phyloP scores from a whole-genome alignment of 2,113 vertebrate species.

The Pardalotus punctatus region DNA sequence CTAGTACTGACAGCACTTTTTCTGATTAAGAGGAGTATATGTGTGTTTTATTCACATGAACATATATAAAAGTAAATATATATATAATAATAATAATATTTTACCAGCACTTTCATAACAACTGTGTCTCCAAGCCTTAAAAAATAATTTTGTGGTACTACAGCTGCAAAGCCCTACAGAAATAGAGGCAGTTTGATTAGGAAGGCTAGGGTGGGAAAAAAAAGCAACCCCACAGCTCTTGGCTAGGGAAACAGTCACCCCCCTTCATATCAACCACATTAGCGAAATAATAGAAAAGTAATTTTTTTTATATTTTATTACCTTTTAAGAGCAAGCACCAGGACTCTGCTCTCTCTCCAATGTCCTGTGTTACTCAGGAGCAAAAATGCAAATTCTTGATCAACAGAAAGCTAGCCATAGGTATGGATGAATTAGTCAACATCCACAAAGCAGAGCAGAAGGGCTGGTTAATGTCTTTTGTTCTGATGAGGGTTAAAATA shows the following conservation, averaged over 20 bases:
- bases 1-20: not conserved
- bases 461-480: not conserved
- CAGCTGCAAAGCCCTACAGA: not conserved
- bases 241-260: not conserved
- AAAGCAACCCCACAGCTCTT: not conserved
- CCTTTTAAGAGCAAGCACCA: not conserved
- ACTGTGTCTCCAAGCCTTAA: not conserved
- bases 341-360: not conserved
- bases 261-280: not conserved
- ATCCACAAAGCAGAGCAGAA: not conserved
- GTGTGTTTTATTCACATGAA: not conserved
- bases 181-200: not conserved
- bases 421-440: not conserved
- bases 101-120: not conserved
- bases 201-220: not conserved
- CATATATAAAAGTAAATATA: not conserved
- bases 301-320: not conserved
- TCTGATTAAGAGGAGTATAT: not conserved
- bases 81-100: not conserved
- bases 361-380: not conserved
- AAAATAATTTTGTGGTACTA: not conserved
- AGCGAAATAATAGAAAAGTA: not conserved
- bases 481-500: not conserved
- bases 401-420: not conserved
- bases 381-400: not conserved